These are phyloP conservation scores for Periparus ater DNA, from an alignment of 2,797 vertebrate genomes.

Conservation along the genomic window DNA sequence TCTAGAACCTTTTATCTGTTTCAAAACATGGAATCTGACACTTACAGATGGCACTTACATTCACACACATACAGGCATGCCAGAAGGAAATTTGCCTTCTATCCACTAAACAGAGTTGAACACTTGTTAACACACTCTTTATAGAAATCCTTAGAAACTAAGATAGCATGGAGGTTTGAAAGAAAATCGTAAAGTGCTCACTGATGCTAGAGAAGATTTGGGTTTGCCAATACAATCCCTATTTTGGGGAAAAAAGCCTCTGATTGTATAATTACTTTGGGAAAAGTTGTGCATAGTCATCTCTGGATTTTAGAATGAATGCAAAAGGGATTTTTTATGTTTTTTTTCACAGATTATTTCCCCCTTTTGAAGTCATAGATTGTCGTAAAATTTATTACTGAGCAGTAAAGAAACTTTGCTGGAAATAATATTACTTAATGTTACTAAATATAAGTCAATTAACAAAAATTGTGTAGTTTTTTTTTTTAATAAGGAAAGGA, in stretches of 20 bases:
- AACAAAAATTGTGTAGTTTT: neutral
- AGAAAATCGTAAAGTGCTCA: neutral
- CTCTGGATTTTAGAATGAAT: constrained; percentile 3
- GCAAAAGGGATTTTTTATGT: neutral
- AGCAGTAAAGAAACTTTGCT: neutral
- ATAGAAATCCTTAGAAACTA: neutral
- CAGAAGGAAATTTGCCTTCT: neutral
- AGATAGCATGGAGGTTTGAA: neutral
- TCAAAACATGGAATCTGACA: neutral
- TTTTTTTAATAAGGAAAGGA: neutral
- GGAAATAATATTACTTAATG: neutral
- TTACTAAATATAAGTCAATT: neutral
- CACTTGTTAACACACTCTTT: neutral
- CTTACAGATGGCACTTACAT: neutral
- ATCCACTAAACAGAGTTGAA: neutral
- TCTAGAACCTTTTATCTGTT: neutral
- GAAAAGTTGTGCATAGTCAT: neutral
- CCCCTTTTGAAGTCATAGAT: neutral
- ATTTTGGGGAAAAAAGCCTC: neutral
- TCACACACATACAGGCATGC: neutral
- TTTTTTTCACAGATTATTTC: neutral
- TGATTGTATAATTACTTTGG: neutral
- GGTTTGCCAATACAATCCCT: neutral
- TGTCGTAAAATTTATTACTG: neutral
- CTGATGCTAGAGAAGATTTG: neutral